Evolutionary conservation across 2,113 vertebrate species (phyloP), one percentile per base, ranked within the genome.

Genomic region (Heloderma charlesbogerti): DNA sequence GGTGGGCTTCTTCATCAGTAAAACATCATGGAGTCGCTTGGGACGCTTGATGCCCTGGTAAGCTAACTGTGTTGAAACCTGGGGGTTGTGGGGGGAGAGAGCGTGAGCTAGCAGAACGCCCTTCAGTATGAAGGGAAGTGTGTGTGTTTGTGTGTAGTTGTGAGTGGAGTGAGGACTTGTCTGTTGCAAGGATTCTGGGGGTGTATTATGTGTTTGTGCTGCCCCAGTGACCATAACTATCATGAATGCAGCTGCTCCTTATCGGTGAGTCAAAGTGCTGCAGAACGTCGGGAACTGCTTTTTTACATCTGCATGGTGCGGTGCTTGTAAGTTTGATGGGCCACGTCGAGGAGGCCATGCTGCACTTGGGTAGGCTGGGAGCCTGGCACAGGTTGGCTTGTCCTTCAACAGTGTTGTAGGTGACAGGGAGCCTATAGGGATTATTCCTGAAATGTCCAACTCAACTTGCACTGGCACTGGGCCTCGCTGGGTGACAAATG

Each of bases 1-100:
- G 66, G 98, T 99, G 93, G 99, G 99, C 6, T 99, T 99, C 95
- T 98, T 98, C 94, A 98, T 99, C 93, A 99, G 98, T 97, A 98
- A 98, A 94, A 98, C 98, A 10, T 92, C 96, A 2, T 99, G 98
- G 98, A 99, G 98, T 1, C 81, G 96, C 9, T 91, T 98, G 0
- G 99, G 99, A 83, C 98, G 98, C 67, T 98, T 99, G 96, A 98
- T 99, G 98, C 99, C 99, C 63, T 99, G 99, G 99, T 99, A 97
- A 97, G 98, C 94, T 89, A 51, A 63, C 8, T 37, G 40, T 27
- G 54, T 4, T 20, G 51, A 78, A 60, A 6, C 3, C 29, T 27
- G 51, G 25, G 48, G 57, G 5, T 3, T 0, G 25, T n/a, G 86
- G 34, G 48, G 43, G 1, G 4, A 6, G 12, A 34, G 31, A 57